phyloP scores from a whole-genome alignment of 2,888 invertebrate species.

The Apotomis turbidana region DNA sequence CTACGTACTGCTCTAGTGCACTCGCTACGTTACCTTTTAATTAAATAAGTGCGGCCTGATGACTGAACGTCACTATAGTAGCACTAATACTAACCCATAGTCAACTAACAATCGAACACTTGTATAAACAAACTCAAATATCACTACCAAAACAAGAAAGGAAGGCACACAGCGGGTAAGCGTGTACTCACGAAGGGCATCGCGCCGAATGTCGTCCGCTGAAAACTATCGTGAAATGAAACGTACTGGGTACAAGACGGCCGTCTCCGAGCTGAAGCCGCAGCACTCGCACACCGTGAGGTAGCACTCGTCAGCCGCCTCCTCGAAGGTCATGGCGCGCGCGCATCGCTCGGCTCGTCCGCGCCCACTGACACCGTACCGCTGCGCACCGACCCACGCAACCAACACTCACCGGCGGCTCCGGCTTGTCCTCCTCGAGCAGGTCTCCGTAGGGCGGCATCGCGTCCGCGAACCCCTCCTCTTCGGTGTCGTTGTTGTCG shows the following conservation, averaged over 20 bases:
- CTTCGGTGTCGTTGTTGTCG: conserved; percentile 72
- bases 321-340: conserved; percentile 83
- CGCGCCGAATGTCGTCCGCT: conserved; percentile 65
- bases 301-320: conserved; percentile 77
- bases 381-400: conserved; percentile 39
- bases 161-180: conserved; percentile 63
- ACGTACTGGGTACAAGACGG: conserved; percentile 80
- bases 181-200: conserved; percentile 81
- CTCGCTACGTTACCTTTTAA: conserved; percentile 31
- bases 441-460: conserved; percentile 83
- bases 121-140: conserved; percentile 54
- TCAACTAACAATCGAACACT: conserved; percentile 53
- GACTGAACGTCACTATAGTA: conserved; percentile 23
- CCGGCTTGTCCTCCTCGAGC: conserved; percentile 69
- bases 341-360: conserved; percentile 74
- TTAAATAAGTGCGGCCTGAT: conserved; percentile 37
- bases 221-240: conserved; percentile 78
- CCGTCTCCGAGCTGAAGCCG: conserved; percentile 81
- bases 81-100: not conserved
- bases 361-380: conserved; percentile 62
- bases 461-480: conserved; percentile 75
- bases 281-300: conserved; percentile 82
- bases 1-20: conserved; percentile 32
- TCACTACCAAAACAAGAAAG: conserved; percentile 47
- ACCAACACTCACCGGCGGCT: conserved; percentile 67